Evolutionary conservation across 2,888 invertebrate genomes (phyloP).

Genomic region (Coleophora deauratella): DNA sequence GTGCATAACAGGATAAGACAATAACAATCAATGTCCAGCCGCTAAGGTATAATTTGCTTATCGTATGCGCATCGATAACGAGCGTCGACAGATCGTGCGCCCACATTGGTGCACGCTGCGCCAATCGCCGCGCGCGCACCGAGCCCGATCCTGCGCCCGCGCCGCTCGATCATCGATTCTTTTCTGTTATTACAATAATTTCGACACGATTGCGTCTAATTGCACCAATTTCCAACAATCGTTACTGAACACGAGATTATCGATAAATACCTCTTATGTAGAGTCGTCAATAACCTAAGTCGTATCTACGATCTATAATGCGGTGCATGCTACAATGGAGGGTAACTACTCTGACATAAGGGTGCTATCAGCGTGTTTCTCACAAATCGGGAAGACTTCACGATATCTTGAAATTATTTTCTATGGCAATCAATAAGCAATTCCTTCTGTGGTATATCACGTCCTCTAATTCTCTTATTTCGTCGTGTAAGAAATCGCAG

Average conservation of each 20-base stretch:
- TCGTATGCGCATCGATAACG: constrained; percentile 56
- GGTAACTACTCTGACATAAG: constrained; percentile 3
- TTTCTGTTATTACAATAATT: constrained; percentile 73
- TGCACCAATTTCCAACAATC: constrained; percentile 61
- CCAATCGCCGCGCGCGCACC: constrained; percentile 50
- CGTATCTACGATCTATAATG: background rate
- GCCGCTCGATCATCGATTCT: constrained; percentile 63
- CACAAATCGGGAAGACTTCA: constrained; percentile 6
- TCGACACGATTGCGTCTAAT: constrained; percentile 67
- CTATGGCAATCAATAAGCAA: constrained; percentile 33
- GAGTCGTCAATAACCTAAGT: constrained; percentile 4
- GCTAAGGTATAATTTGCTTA: constrained; percentile 62
- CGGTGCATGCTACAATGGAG: constrained; percentile 7
- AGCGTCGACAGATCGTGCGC: constrained; percentile 41
- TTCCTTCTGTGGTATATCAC: constrained; percentile 45
- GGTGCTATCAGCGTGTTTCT: background rate
- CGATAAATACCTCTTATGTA: constrained; percentile 40
- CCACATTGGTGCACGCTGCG: constrained; percentile 60
- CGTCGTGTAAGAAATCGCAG: constrained; percentile 43
- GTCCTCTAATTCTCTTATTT: constrained; percentile 39
- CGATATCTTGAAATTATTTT: constrained; percentile 30
- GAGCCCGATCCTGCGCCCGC: constrained; percentile 29
- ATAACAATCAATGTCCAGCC: constrained; percentile 48
- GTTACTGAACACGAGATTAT: constrained; percentile 50
- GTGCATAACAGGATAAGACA: constrained; percentile 29